phyloP scores from a whole-genome alignment of 2,888 invertebrate species.

The Ennomos quercinarius region DNA sequence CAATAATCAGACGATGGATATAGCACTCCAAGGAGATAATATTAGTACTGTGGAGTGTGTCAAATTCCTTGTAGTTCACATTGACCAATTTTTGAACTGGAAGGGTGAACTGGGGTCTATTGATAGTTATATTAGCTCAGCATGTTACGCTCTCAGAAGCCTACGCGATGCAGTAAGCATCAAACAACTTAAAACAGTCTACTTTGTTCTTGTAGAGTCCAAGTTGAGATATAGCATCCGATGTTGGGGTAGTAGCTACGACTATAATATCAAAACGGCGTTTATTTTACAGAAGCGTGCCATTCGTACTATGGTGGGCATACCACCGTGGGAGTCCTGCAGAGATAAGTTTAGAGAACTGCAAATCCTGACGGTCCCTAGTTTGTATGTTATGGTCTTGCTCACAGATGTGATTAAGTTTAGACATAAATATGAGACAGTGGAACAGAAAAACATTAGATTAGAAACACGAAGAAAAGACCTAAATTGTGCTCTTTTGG shows the following conservation, averaged over 20 bases:
- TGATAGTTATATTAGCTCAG: constrained; percentile 9
- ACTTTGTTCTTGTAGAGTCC: background rate
- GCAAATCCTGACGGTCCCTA: too few relatives aligned
- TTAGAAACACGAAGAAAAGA: too few relatives aligned
- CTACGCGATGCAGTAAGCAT: constrained; percentile 6
- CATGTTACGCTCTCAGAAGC: constrained; percentile 8
- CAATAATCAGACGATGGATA: background rate
- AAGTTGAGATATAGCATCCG: background rate
- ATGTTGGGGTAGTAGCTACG: background rate
- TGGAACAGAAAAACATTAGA: too few relatives aligned
- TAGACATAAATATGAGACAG: too few relatives aligned
- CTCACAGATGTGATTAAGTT: too few relatives aligned
- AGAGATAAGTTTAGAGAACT: too few relatives aligned
- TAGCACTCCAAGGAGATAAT: background rate
- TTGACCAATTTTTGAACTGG: constrained; percentile 13
- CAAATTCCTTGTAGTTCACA: constrained; percentile 7
- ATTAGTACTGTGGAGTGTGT: background rate
- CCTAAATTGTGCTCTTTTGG: too few relatives aligned
- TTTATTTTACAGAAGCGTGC: too few relatives aligned
- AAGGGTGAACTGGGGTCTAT: constrained; percentile 4
- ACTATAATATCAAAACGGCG: too few relatives aligned
- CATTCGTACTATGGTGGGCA: too few relatives aligned
- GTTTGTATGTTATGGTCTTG: too few relatives aligned
- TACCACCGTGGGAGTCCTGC: too few relatives aligned
- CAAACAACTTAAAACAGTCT: background rate